Percentiles rank a stretch among this genome's conserved stretches.
These are phyloP conservation scores for Axea sp. DNA, from an alignment of 2,888 invertebrate species.

Conservation along the genomic window DNA sequence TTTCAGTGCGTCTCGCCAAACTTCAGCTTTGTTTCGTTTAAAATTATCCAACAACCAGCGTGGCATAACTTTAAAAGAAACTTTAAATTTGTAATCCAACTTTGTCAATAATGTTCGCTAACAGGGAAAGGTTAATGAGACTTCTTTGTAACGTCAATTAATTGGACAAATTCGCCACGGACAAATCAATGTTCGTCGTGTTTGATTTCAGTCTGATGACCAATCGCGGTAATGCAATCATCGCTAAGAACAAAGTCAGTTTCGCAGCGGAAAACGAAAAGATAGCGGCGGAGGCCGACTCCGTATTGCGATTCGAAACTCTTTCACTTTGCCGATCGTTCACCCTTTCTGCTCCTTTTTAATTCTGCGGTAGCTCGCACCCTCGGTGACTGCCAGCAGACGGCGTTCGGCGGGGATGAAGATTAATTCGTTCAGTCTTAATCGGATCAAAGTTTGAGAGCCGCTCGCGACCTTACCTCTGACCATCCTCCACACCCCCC, in stretches of 20 bases:
- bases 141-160: too few species aligned
- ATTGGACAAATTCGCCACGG: too few species aligned
- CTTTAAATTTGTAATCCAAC: too few species aligned
- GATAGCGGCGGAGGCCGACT: constrained; percentile 10
- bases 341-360: constrained; percentile 68
- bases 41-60: too few species aligned
- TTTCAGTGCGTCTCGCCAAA: constrained; percentile 1
- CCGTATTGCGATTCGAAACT: constrained; percentile 47
- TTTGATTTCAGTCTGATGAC: too few species aligned
- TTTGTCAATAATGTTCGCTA: too few species aligned
- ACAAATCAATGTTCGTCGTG: too few species aligned
- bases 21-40: too few species aligned
- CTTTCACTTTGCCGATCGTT: constrained; percentile 70
- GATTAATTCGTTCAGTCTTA: constrained; percentile 80
- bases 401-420: constrained; percentile 76
- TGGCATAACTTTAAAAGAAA: too few species aligned
- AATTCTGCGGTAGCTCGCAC: constrained; percentile 67
- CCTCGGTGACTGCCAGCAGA: constrained; percentile 70
- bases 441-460: constrained; percentile 79
- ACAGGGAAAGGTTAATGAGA: too few species aligned
- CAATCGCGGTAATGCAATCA: too few species aligned
- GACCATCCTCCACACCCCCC: constrained; percentile 61
- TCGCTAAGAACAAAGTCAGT: background rate
- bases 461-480: constrained; percentile 67
- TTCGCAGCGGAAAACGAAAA: constrained; percentile 30